phyloP scores from a whole-genome alignment of 2,797 vertebrate genomes.

The Poecilia velifera region DNA sequence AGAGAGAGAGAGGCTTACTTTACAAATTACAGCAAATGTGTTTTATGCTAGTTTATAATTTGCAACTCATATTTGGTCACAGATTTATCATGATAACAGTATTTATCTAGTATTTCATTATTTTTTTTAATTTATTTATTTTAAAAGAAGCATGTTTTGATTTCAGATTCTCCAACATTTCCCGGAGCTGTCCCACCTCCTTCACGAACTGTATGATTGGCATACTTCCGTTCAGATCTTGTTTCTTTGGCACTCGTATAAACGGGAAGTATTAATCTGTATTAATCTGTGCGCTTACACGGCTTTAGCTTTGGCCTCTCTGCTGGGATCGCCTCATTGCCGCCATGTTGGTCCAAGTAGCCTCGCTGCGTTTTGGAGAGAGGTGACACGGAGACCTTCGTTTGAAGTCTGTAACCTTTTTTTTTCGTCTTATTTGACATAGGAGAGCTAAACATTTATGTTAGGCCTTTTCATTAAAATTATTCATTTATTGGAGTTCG shows the following conservation, averaged over 20 bases:
- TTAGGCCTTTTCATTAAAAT: neutral
- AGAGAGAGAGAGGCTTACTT: no score
- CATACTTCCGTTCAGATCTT: neutral
- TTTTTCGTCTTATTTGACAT: neutral
- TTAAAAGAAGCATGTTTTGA: neutral
- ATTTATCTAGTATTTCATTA: neutral
- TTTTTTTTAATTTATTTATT: neutral
- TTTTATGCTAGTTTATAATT: neutral
- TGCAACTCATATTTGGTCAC: neutral
- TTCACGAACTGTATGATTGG: neutral
- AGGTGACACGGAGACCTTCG: slow-evolving; percentile 33
- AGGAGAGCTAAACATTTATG: neutral
- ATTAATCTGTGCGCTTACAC: slow-evolving; percentile 44
- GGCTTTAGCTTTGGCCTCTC: slow-evolving; percentile 41
- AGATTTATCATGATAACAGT: neutral
- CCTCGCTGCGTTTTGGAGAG: slow-evolving; percentile 29
- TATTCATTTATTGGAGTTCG: neutral
- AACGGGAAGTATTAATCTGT: slow-evolving; percentile 49
- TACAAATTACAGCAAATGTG: neutral
- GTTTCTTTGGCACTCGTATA: neutral
- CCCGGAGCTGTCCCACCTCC: neutral
- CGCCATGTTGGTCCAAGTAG: slow-evolving; percentile 23
- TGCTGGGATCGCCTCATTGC: slow-evolving; percentile 42
- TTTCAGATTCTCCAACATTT: neutral
- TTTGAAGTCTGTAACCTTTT: slow-evolving; percentile 20